Evolutionary conservation across 2,888 invertebrate species (phyloP), one percentile per base, ranked within the genome.

Genomic region (Lutraria lutraria): DNA sequence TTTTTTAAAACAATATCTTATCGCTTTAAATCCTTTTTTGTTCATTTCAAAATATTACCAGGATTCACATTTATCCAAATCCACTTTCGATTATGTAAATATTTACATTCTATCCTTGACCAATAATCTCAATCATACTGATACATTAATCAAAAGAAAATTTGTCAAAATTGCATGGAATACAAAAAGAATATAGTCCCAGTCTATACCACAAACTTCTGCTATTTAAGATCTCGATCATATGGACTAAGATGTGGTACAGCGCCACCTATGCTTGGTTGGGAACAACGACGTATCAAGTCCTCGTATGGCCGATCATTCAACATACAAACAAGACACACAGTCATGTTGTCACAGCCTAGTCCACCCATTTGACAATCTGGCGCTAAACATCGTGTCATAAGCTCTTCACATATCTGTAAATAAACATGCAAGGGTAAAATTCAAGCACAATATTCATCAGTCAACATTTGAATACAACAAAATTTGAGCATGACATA

Each of bases 291-390:
- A 43, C 94, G 94, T 13, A 96, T 96, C 84, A 97, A 94, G 87
- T 96, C 96, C 86, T 97, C 96, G 90, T 97, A 97, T 15, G 96
- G 95, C 81, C 94, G 95, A 12, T 96, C 97, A 72, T 97, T 97
- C 63, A 98, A 96, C 91, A 99, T 98, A 96, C 98, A 98, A 87
- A 99, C 97, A 68, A 99, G 97, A 60, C 99, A 98, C 6, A 99
- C 99, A 34, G 99, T 99, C 99, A 99, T 99, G 97, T 99, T 99
- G 97, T 99, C 99, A 97, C 99, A 99, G 93, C 99, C 99, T 79
- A 99, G 97, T 0, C 99, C 99, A 80, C 98, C 99, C 98, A 99
- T 99, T 95, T 99, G 98, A 95, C 99, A 98, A 97, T 99, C 99
- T 4, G 99, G 99, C 0, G 99, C 99, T 86, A 99, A 97, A 97